Evolutionary conservation across 2,888 invertebrate species (phyloP), one percentile per base, ranked within the genome.

Genomic region (Ennomos fuscantarius): DNA sequence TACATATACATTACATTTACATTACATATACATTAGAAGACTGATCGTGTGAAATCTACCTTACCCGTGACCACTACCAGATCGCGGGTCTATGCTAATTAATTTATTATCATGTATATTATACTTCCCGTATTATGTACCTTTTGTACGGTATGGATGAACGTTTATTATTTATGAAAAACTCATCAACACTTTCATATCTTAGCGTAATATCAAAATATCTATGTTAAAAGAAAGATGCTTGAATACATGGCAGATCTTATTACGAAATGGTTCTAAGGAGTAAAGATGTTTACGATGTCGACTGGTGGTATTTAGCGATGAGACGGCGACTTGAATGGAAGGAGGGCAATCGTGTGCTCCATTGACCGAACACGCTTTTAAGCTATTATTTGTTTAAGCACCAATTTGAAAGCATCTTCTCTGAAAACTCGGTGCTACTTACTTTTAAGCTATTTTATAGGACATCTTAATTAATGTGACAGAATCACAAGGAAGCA

Each of bases 61-160:
- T 66, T 44, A 58, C 32, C 34, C 13, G 31, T 32, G 48, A 44
- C 41, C 50, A 58, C 43, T 47, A 63, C 72, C 76, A 73, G 68
- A 72, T 79, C 76, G 70, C 81, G 63, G 63, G 65, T 59, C 60
- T 70, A 78, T 77, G 83, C 72, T 87, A 87, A 87, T 87, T 82
- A 82, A 86, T 87, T 85, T 86, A 87, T 73, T 79, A 79, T 80
- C 81, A 82, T 78, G 78, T 78, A 71, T 74, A 59, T 63, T 66
- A 61, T 58, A 66, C 62, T 69, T 68, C 69, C 59, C 63, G 65
- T 69, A 62, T 66, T 62, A 50, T 64, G 47, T 53, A 71, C 56
- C 68, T 73, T 76, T 77, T 78, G 70, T 79, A 65, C 57, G 50
- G 58, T 54, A 59, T 62, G 64, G 69, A 74, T 74, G n/a, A n/a